Evolutionary conservation across 2,888 invertebrate species (phyloP).

Genomic region (Chydorus sphaericus): DNA sequence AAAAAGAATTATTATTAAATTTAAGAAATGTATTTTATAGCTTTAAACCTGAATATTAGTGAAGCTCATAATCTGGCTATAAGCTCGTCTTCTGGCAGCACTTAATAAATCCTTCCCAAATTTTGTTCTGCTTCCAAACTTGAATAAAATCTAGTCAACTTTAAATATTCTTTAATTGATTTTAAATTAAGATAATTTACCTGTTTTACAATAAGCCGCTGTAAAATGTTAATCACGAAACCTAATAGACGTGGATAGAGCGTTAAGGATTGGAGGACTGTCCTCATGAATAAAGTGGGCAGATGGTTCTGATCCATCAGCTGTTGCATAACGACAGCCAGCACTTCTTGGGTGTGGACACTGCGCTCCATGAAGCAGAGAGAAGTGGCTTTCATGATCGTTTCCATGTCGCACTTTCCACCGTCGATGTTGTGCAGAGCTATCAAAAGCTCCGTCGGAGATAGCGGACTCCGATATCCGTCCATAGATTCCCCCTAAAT

Average conservation of each 20-base stretch:
- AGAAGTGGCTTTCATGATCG: slow-evolving; percentile 83
- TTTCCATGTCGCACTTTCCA: slow-evolving; percentile 75
- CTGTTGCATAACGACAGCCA: slow-evolving; percentile 86
- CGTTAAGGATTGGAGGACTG: slow-evolving; percentile 83
- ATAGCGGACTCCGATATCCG: slow-evolving; percentile 48
- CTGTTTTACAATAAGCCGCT: slow-evolving; percentile 76
- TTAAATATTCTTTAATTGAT: too few species aligned
- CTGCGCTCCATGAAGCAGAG: slow-evolving; percentile 81
- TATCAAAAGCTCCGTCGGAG: slow-evolving; percentile 77
- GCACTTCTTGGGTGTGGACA: slow-evolving; percentile 74
- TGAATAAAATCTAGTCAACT: too few species aligned
- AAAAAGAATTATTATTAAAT: too few species aligned
- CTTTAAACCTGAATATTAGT: slow-evolving; percentile 45
- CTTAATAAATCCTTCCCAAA: slow-evolving; percentile 96
- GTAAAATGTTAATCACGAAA: slow-evolving; percentile 80
- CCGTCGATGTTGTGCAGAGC: slow-evolving; percentile 84
- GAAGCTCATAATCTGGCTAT: slow-evolving; percentile 53
- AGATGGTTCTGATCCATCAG: slow-evolving; percentile 77
- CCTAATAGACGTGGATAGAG: slow-evolving; percentile 71
- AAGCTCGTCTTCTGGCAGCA: slow-evolving; percentile 85
- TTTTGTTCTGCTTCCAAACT: slow-evolving; percentile 91
- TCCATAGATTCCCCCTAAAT: background rate
- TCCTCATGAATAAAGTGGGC: slow-evolving; percentile 89
- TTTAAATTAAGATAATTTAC: too few species aligned
- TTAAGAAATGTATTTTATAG: too few species aligned